phyloP scores from a whole-genome alignment of 2,888 invertebrate genomes.

The Dromius quadrimaculatus region DNA sequence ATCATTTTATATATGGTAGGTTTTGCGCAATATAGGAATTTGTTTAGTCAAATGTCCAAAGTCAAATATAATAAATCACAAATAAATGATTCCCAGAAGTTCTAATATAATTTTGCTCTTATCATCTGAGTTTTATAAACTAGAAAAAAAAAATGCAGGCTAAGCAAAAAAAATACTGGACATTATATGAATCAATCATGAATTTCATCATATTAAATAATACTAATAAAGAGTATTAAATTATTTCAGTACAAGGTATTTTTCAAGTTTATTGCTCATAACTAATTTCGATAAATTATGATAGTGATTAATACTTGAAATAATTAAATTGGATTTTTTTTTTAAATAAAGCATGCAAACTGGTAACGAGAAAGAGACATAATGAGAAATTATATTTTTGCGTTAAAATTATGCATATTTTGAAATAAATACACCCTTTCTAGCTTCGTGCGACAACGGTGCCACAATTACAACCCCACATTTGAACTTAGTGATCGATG shows the following conservation, averaged over 20 bases:
- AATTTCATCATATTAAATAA: too few relatives aligned
- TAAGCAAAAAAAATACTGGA: not conserved
- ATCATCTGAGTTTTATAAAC: not conserved
- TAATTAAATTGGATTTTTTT: too few relatives aligned
- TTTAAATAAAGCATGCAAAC: too few relatives aligned
- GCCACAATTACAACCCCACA: conserved; percentile 27
- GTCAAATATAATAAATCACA: conserved; percentile 11
- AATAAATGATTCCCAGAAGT: conserved; percentile 3
- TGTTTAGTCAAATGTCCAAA: conserved; percentile 17
- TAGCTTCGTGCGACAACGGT: conserved; percentile 16
- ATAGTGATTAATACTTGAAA: too few relatives aligned
- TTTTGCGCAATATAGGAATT: not conserved
- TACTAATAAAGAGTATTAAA: too few relatives aligned
- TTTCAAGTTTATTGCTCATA: too few relatives aligned
- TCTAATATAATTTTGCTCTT: not conserved
- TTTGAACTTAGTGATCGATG: conserved; percentile 26
- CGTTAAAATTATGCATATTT: too few relatives aligned
- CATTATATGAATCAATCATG: too few relatives aligned
- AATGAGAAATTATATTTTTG: too few relatives aligned
- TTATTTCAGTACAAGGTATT: too few relatives aligned
- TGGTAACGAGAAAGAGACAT: too few relatives aligned
- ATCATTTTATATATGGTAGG: conserved; percentile 4
- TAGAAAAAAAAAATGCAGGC: not conserved
- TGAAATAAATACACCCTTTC: conserved; percentile 12
- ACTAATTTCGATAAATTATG: too few relatives aligned